These are phyloP conservation scores for Beroe forskalii DNA, from an alignment of 37 sponge, comb jelly and placozoan species.

Conservation along the genomic window DNA sequence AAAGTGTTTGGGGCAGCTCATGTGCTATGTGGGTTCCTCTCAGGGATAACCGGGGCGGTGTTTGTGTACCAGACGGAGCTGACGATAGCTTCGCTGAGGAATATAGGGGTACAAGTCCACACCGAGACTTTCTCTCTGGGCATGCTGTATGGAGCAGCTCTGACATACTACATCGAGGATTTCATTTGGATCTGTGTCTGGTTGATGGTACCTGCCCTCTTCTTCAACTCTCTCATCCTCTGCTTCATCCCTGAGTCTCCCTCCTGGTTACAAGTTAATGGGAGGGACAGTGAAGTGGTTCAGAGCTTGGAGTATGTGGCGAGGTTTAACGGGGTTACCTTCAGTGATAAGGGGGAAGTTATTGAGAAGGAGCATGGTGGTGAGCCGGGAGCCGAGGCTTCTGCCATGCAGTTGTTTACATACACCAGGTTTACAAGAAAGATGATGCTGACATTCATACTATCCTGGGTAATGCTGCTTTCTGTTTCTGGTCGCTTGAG, in stretches of 20 bases:
- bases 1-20: conserved; percentile 59
- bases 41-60: conserved; percentile 16
- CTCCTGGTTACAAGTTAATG: conserved; percentile 10
- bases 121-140: conserved; percentile 46
- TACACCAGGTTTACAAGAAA: neutral
- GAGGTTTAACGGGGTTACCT: conserved; percentile 5
- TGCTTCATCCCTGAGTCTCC: conserved; percentile 14
- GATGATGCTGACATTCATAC: neutral
- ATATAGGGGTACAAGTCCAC: conserved; percentile 23
- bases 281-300: neutral
- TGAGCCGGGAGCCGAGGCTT: neutral
- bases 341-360: neutral
- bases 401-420: neutral
- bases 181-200: neutral
- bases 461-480: neutral
- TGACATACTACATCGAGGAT: conserved; percentile 26
- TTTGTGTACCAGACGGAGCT: conserved; percentile 53
- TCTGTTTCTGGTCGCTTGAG: conserved; percentile 4
- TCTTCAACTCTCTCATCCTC: neutral
- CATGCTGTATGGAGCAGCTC: conserved; percentile 20
- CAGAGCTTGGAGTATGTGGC: neutral
- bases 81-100: neutral
- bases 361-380: neutral
- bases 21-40: neutral
- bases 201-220: neutral